Evolutionary conservation across 1,140 invertebrate genomes (phyloP), one percentile per base, ranked within the genome.

Genomic region (Eurosta solidaginis): DNA sequence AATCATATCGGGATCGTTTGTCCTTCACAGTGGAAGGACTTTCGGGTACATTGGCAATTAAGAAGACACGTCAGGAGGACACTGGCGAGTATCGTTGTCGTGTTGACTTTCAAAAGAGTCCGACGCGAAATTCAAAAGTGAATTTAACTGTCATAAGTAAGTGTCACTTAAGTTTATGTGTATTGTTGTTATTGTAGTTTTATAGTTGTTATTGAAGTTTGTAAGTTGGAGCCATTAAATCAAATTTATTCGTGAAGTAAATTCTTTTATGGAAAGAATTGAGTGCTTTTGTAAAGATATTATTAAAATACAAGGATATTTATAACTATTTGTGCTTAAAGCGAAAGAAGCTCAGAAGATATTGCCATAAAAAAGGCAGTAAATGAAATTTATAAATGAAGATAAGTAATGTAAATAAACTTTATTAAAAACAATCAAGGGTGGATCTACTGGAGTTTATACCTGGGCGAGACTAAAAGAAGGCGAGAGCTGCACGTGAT

Each of bases 141-240:
- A 96, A 96, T 88, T 90, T 97, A 78, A 95, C 94, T 80, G 93
- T 97, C 78, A 94, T 96, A 82, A 93, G 96, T 97, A 91, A 96
- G 95, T 93, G 81, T 81, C 74, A 68, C 79, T 68, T 17, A 17
- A 44, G 29, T 22, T 40, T 2, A 17, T 63, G 5, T 29, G 27
- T 29, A 59, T 59, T 59, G 10, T 59, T 49, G 7, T 14, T 49
- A 22, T 22, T 52, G 49, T 29, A 54, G 10, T 7, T 49, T 17
- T 49, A 49, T 7, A 49, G 45, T 49, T 7, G n/a, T n/a, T 49
- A 17, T 20, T 29, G 14, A 12, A 54, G 52, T 54, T 63, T 33
- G 27, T 54, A 9, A 9, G 50, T 5, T 0, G 7, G 52, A 29
- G 29, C 29, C 27, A 12, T 2, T 29, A 6, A 10, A 9, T 74